These are phyloP conservation scores for Tethya wilhelma DNA, from an alignment of 37 sponge, comb jelly and placozoan genomes.

Conservation along the genomic window DNA sequence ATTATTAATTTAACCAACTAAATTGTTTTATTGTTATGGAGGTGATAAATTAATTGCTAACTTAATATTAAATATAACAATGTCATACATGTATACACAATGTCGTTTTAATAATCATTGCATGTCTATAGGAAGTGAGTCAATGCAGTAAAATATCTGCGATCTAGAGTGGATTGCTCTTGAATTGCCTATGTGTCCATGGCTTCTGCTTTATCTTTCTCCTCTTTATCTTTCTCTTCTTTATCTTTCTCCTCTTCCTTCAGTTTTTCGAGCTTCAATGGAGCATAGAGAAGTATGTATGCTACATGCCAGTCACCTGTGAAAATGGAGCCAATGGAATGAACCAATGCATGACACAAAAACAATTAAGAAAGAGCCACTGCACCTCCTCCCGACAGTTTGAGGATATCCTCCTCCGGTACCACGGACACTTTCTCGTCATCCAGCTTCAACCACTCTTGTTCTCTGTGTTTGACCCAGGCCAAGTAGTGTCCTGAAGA, in stretches of 20 bases:
- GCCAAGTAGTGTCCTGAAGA: constrained; percentile 97
- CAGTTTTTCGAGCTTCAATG: constrained; percentile 58
- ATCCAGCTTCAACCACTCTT: constrained; percentile 92
- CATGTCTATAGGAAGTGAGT: too few relatives aligned
- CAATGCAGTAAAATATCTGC: too few relatives aligned
- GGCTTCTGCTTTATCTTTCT: constrained; percentile 1
- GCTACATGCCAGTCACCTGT: constrained; percentile 98
- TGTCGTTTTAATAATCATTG: too few relatives aligned
- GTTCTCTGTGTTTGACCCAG: constrained; percentile 65
- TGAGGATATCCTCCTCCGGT: constrained; percentile 87
- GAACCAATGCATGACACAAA: not conserved
- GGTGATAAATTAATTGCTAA: too few relatives aligned
- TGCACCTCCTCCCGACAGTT: constrained; percentile 95
- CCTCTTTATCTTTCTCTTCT: not conserved
- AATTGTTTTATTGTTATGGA: too few relatives aligned
- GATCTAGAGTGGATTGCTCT: too few relatives aligned
- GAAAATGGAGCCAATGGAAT: not conserved
- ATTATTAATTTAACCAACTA: too few relatives aligned
- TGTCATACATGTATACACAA: too few relatives aligned
- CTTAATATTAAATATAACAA: too few relatives aligned
- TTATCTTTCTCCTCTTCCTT: constrained; percentile 16
- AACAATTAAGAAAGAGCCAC: not conserved
- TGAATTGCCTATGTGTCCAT: too few relatives aligned
- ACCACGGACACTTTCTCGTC: constrained; percentile 91
- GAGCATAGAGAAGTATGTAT: constrained; percentile 92